A percentile compares a stretch with the other conserved stretches of the same genome.
Evolutionary conservation across 2,113 vertebrate genomes (phyloP).

Genomic region (Tetraodon nigroviridis): DNA sequence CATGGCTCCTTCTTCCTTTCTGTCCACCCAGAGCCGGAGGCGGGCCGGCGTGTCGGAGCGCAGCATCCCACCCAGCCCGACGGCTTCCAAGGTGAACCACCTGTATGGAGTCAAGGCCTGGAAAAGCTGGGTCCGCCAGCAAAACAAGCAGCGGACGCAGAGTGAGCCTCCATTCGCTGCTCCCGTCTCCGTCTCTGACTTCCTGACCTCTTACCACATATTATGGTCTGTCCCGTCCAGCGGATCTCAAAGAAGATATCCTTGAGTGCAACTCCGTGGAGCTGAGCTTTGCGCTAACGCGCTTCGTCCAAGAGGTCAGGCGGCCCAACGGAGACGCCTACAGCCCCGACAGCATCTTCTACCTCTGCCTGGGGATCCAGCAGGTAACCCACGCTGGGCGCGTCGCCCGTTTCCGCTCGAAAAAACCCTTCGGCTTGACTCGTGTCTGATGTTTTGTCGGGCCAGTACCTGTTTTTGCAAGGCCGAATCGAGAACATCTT

Average conservation of each 20-base stretch:
- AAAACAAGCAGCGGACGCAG: conserved; percentile 75
- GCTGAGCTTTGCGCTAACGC: conserved; percentile 89
- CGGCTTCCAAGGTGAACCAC: conserved; percentile 79
- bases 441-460: conserved; percentile 8
- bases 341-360: conserved; percentile 92
- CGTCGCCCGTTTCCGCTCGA: background rate
- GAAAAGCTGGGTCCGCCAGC: conserved; percentile 89
- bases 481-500: conserved; percentile 98
- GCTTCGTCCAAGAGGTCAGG: conserved; percentile 89
- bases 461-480: conserved; percentile 91
- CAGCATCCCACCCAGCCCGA: conserved; percentile 67
- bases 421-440: background rate
- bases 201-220: background rate
- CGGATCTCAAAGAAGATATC: conserved; percentile 88
- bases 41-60: conserved; percentile 25
- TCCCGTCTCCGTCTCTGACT: conserved; percentile 60
- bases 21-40: conserved; percentile 53
- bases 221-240: conserved; percentile 22
- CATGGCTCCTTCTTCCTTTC: background rate
- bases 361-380: conserved; percentile 97
- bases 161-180: conserved; percentile 29
- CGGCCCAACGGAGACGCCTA: conserved; percentile 90
- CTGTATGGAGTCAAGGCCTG: conserved; percentile 93
- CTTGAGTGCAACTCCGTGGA: conserved; percentile 87
- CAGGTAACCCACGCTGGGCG: conserved; percentile 76